phyloP scores from a whole-genome alignment of 2,888 invertebrate genomes.

The Choreutis nemorana region DNA sequence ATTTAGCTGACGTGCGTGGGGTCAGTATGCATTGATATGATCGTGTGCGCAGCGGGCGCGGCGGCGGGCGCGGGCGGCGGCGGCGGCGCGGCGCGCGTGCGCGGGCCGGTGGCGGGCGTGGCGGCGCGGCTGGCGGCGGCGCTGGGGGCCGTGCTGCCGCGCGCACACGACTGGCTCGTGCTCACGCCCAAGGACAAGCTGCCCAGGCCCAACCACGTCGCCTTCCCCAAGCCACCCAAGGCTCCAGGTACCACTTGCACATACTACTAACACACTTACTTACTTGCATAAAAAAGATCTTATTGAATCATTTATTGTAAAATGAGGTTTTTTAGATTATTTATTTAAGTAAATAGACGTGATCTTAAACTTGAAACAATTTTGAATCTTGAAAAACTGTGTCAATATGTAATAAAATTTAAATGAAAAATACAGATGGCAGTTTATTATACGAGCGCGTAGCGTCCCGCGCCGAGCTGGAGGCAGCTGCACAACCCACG shows the following conservation, averaged over 20 bases:
- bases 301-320: too few relatives aligned
- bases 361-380: too few relatives aligned
- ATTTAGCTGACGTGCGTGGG: too few relatives aligned
- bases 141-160: slow-evolving; percentile 41
- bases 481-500: slow-evolving; percentile 39
- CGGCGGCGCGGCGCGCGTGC: slow-evolving; percentile 24
- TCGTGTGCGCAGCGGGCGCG: slow-evolving; percentile 25
- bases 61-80: slow-evolving; percentile 36
- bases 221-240: slow-evolving; percentile 91
- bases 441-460: slow-evolving; percentile 88
- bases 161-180: slow-evolving; percentile 74
- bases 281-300: too few relatives aligned
- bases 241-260: slow-evolving; percentile 71
- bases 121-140: slow-evolving; percentile 45
- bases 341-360: too few relatives aligned
- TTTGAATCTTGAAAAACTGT: too few relatives aligned
- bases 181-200: slow-evolving; percentile 78
- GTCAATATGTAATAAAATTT: too few relatives aligned
- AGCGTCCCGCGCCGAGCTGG: slow-evolving; percentile 78
- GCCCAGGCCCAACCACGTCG: slow-evolving; percentile 81
- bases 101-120: slow-evolving; percentile 45
- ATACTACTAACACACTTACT: neutral
- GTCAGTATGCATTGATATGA: too few relatives aligned
- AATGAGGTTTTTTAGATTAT: too few relatives aligned
- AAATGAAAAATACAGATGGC: too few relatives aligned